Percentiles rank a stretch among this genome's conserved stretches.
phyloP scores from a whole-genome alignment of 2,888 invertebrate genomes.

The Halictus ligatus region DNA sequence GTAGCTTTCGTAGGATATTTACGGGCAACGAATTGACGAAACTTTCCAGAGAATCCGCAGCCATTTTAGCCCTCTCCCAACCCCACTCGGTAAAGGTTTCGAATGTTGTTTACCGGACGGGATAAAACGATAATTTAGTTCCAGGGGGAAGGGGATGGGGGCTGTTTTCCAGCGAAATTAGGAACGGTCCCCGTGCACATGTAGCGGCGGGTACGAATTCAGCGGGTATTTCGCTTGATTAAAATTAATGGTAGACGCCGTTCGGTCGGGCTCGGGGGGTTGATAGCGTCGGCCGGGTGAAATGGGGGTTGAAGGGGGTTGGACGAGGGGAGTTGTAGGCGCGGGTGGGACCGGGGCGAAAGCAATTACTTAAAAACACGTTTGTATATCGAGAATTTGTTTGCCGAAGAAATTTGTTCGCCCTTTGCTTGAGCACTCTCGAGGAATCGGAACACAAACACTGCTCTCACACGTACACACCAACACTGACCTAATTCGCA shows the following conservation, averaged over 20 bases:
- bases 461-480: constrained; percentile 16
- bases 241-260: constrained; percentile 41
- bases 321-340: background rate
- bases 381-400: constrained; percentile 46
- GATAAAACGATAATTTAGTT: constrained; percentile 13
- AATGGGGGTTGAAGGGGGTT: background rate
- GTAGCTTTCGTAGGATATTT: background rate
- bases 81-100: background rate
- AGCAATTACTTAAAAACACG: constrained; percentile 58
- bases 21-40: background rate
- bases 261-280: background rate
- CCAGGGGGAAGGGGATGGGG: background rate
- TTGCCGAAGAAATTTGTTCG: constrained; percentile 55
- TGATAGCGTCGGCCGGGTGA: background rate
- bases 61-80: background rate
- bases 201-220: background rate
- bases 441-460: constrained; percentile 50
- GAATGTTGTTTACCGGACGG: constrained; percentile 9
- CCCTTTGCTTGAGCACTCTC: constrained; percentile 46
- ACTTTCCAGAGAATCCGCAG: constrained; percentile 6
- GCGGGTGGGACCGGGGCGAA: constrained; percentile 1
- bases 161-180: background rate
- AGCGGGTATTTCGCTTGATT: constrained; percentile 40
- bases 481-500: constrained; percentile 54
- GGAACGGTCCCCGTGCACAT: background rate